Evolutionary conservation across 2,797 vertebrate genomes (phyloP), one percentile per base, ranked within the genome.

Genomic region (Syngnathus acus): DNA sequence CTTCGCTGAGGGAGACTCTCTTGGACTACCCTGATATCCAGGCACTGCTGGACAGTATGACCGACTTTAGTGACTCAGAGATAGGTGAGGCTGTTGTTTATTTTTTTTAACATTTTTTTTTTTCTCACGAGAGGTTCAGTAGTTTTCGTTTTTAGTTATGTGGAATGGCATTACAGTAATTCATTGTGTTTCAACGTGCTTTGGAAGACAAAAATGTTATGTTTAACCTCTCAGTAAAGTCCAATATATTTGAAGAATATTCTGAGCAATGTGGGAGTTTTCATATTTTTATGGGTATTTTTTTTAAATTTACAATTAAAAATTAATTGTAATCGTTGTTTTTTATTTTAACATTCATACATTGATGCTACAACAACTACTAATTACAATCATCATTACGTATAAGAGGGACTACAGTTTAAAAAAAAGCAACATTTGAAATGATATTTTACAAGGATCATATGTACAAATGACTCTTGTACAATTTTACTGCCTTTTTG

Each of bases 1-100:
- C 87, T 0, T 88, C 82, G 21, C 85, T 95, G 43, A 91, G 86
- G 74, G 90, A 91, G 26, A 86, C 79, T 0, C 81, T 96, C 73
- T 65, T 91, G 26, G 90, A 93, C 43, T 80, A 81, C 68, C 73
- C 84, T 0, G 90, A 93, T 6, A 85, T 95, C 65, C 89, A 88
- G 63, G 63, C 73, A 1, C 19, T 92, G 72, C 67, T 88, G 67
- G 89, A 94, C 60, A 77, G 79, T 73, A 82, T 85, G n/a, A 80
- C 70, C 3, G 90, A 92, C 70, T 38, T 85, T 0, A 74, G 74
- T 2, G 89, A 91, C 48, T 38, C 66, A 26, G 90, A 92, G 64
- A 78, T 91, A 1, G 91, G 92, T 92, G 77, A 86, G 90, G 74
- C 60, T 68, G n/a, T 53, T n/a, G 26, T 16, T 13, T 23, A 6